phyloP scores from a whole-genome alignment of 2,888 invertebrate genomes.

The Amiota communis region DNA sequence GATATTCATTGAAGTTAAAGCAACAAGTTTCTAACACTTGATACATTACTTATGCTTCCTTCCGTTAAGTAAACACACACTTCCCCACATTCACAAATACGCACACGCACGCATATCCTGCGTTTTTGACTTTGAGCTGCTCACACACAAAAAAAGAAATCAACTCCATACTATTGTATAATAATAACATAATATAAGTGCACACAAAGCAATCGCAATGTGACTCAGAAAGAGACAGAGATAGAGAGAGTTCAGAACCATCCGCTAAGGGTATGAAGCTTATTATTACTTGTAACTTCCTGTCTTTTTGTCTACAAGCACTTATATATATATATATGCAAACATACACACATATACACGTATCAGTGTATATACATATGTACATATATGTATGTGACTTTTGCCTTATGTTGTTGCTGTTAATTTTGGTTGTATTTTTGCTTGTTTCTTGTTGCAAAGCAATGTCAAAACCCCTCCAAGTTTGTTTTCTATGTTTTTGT shows the following conservation, averaged over 20 bases:
- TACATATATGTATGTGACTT: constrained; percentile 1
- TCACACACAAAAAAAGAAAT: no score
- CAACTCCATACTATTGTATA: no score
- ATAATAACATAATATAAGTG: background rate
- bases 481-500: constrained; percentile 36
- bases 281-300: background rate
- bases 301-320: background rate
- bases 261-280: background rate
- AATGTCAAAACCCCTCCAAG: background rate
- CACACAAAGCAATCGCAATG: constrained; percentile 2
- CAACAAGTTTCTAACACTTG: constrained; percentile 2
- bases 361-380: background rate
- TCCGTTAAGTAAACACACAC: background rate
- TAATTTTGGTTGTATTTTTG: background rate
- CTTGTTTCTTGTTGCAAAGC: constrained; percentile 17
- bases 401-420: constrained; percentile 15
- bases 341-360: background rate
- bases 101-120: background rate
- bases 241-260: constrained; percentile 21
- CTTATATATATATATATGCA: background rate
- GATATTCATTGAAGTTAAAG: background rate
- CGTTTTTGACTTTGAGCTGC: constrained; percentile 22
- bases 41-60: background rate
- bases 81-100: background rate
- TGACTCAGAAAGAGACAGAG: constrained; percentile 26